Base-by-base conservation (phyloP, 2,888 invertebrate genomes). In the Chymomyza fuscimana region DNA sequence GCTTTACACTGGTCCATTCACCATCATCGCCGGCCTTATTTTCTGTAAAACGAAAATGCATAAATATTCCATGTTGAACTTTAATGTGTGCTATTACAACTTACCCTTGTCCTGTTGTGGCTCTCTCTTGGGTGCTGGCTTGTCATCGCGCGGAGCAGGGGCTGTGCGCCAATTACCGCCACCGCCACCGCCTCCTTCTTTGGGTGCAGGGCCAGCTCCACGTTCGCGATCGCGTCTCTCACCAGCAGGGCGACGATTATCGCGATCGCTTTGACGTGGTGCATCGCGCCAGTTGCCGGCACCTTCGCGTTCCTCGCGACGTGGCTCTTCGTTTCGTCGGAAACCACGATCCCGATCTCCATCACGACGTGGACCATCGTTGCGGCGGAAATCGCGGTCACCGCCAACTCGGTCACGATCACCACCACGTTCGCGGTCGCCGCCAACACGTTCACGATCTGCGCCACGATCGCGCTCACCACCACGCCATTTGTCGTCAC, bases 1-100 rank as follows among this genome's bases (percentile, higher is more conserved):
- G 92, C 70, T 93, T 93, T 63, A 94, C 94, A 67, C 92, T 92
- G 63, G 94, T 94, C 94, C 94, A 94, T 72, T 94, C 94, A 19
- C 93, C 94, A 74, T 93, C 93, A 79, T 94, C 94, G 0, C 92
- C 89, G 63, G 93, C 89, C 70, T 91, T 90, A 68, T 89, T 93
- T 82, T 93, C 94, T 78, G 92, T 91, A 92, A 92, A 89, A 91
- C 78, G 77, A 78, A 73, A 74, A 65, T 19, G 72, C 16, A n/a
- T 61, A 51, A 50, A 19, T 58, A 22, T 19, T 1, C 19, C n/a
- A 32, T 7, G 1, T 9, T 4, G 0, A 29, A 5, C 0, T 4
- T 22, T n/a, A 2, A 29, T 22, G 4, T 12, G 5, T n/a, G 5
- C 10, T 46, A 1, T 22, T 2, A 5, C 4, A 36, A 69, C 74